Evolutionary conservation across 1,140 invertebrate species (phyloP).

Genomic region (Caerostris darwini): DNA sequence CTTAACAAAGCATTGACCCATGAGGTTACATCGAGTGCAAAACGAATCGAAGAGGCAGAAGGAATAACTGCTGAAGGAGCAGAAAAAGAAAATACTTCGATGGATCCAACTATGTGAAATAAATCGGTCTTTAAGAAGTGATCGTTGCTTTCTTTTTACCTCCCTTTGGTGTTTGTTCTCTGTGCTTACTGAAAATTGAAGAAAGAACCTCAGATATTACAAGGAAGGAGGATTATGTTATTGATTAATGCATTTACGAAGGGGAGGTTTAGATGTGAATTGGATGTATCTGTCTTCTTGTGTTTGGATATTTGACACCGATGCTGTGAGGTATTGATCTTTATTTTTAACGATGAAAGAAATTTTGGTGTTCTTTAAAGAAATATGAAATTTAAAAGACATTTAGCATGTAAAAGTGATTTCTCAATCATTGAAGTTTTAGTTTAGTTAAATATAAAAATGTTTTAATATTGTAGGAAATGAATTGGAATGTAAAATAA

Average conservation of each 20-base stretch:
- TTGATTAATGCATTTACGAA: background rate
- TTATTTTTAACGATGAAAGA: too few species aligned
- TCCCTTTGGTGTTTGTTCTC: background rate
- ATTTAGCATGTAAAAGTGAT: too few species aligned
- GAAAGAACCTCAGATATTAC: background rate
- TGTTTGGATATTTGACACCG: background rate
- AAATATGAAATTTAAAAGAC: too few species aligned
- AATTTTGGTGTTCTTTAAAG: too few species aligned
- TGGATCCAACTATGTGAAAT: background rate
- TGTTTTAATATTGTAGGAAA: too few species aligned
- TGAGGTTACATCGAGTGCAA: background rate
- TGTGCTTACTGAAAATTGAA: background rate
- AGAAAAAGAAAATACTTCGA: background rate
- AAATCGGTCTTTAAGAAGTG: background rate
- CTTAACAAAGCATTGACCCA: slow-evolving; percentile 25
- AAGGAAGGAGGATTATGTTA: background rate
- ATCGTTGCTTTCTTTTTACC: background rate
- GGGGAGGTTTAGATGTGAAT: background rate
- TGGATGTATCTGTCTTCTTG: background rate
- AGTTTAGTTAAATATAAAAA: too few species aligned
- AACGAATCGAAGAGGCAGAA: background rate
- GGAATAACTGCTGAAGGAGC: background rate
- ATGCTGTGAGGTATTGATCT: too few species aligned
- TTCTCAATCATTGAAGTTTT: too few species aligned
- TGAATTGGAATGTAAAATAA: too few species aligned